A percentile compares a stretch with the other conserved stretches of the same genome.
Evolutionary conservation across 2,113 vertebrate species (phyloP).

Genomic region (Leucosticte australis): DNA sequence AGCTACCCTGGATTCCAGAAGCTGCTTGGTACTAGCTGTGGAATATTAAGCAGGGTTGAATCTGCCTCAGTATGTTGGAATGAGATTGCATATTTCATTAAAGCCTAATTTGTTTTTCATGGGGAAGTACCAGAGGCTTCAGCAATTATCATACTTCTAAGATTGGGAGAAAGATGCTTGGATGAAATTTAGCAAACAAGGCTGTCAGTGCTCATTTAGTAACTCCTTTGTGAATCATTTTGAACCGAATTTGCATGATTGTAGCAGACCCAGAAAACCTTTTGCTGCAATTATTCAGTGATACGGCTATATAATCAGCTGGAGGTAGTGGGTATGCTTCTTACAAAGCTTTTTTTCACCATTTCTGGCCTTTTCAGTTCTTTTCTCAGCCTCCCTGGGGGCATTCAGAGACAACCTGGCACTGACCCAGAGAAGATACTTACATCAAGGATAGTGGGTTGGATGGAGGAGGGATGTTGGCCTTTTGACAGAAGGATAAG

Average conservation of each 20-base stretch:
- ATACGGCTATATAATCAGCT: not conserved
- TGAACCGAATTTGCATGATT: not conserved
- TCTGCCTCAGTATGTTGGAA: not conserved
- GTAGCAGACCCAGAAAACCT: not conserved
- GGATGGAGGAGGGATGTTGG: not conserved
- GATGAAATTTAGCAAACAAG: slow-evolving; percentile 29
- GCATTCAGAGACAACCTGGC: not conserved
- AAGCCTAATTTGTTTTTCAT: slow-evolving; percentile 31
- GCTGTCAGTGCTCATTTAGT: not conserved
- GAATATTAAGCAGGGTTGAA: slow-evolving; percentile 3
- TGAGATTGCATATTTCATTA: slow-evolving; percentile 41
- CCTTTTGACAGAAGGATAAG: not conserved
- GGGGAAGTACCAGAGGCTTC: not conserved
- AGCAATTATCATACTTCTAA: slow-evolving; percentile 33
- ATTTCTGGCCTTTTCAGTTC: not conserved
- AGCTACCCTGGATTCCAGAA: not conserved
- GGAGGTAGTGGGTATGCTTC: not conserved
- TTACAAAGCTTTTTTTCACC: not conserved
- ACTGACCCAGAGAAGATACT: not conserved
- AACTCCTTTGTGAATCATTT: slow-evolving; percentile 1
- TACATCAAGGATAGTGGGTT: accelerated
- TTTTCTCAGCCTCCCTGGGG: not conserved
- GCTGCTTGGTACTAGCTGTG: not conserved
- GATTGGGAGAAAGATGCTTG: slow-evolving; percentile 27
- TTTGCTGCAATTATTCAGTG: not conserved